Base-by-base conservation (phyloP, 2,113 vertebrate species). In the Cyphomyrus plagiostoma region DNA sequence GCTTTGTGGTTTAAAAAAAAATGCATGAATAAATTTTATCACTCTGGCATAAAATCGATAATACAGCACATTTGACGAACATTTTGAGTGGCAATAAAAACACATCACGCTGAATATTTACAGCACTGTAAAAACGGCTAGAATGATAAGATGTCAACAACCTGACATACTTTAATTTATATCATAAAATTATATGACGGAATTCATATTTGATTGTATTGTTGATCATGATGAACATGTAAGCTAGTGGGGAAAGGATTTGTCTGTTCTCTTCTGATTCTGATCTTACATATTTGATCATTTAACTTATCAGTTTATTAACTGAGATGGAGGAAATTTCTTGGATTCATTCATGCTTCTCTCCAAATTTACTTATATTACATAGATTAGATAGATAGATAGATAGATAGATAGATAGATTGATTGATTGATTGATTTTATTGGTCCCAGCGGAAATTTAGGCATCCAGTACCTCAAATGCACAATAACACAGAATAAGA, bases 91-190 rank as follows among this genome's bases (percentile, higher is more conserved):
- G n/a, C n/a, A 52, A 49, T 86, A 87, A 53, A 35, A 48, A 49
- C 45, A 17, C 30, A 1, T 87, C 85, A 56, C 17, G 13, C 13
- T 87, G 50, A 39, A 87, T 87, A 53, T 87, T 53, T 53, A 87
- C 49, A 87, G 26, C 39, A 23, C 39, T 45, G 82, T 84, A 48
- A 84, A 84, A 84, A 48, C 48, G 77, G 39, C 7, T n/a, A 23
- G 35, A 80, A 80, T n/a, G 45, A 84, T 48, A n/a, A 83, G 80
- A 46, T 83, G 80, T 83, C 45, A 83, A 83, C 45, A 83, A 48
- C 82, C 45, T 48, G 23, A 45, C 82, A 48, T 84, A 84, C 17
- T 48, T 84, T n/a, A 48, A 48, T 80, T 19, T 42, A 42, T 80
- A 80, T 84, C 2, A 21, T 84, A 48, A 84, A 84, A 48, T 23